Evolutionary conservation across 2,888 invertebrate genomes (phyloP), one percentile per base, ranked within the genome.

Genomic region (Megaustenia siamemsis): DNA sequence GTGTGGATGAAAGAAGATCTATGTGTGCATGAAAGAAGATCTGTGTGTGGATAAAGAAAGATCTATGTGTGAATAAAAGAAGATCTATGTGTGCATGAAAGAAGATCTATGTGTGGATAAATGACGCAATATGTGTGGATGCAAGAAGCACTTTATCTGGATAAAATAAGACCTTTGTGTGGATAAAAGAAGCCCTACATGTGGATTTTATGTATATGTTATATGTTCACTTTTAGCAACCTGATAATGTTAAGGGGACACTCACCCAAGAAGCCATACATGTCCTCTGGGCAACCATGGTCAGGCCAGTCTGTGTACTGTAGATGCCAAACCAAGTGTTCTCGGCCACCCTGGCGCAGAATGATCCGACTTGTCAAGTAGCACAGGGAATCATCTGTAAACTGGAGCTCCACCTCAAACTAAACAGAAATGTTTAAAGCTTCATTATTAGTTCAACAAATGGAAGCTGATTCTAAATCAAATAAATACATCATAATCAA

Each of bases 261-360:
- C 87, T 90, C 92, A 95, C 95, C 95, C 40, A 96, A 94, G 93
- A 96, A 97, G 90, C 96, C 96, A 40, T 95, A 95, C 5, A 95
- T 95, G 79, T 95, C 95, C 82, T 95, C 95, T 0, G 97, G 97
- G 92, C 96, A 96, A 10, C 96, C 95, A 87, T 95, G 95, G 90
- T 95, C 95, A 4, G 95, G 95, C 97, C 97, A 97, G 91, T 96
- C 96, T 49, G 96, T 95, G 94, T 96, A 97, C 92, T 96, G 96
- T 88, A 97, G 95, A 94, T 97, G 97, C 97, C 97, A 97, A 87
- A 97, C 91, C 68, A 93, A 93, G 35, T 95, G 90, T 82, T 93
- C 92, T 73, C 92, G 91, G 56, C 91, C 90, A 24, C 91, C 89
- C 86, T 94, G 94, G 24, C 93, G 91, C 43, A 95, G 87, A 38